Evolutionary conservation across 2,888 invertebrate genomes (phyloP).

Genomic region (Lacanobia wlatinum): DNA sequence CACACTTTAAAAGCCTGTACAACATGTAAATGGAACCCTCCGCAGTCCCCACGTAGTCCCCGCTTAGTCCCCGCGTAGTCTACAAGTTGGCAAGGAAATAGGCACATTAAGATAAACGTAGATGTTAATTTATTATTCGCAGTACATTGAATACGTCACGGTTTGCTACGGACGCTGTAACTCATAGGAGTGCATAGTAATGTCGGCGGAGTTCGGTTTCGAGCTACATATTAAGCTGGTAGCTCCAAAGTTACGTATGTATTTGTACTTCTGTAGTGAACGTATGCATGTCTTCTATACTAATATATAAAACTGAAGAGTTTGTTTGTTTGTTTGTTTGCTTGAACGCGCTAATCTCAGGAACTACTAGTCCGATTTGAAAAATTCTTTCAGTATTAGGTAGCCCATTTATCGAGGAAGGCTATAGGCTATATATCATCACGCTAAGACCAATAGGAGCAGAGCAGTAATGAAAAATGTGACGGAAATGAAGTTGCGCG

Average conservation of each 20-base stretch:
- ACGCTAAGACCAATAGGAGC: too few relatives aligned
- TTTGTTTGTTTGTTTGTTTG: too few relatives aligned
- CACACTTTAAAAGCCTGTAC: constrained; percentile 54
- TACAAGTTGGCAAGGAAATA: constrained; percentile 76
- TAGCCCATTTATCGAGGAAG: too few relatives aligned
- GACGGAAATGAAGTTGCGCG: too few relatives aligned
- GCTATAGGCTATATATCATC: too few relatives aligned
- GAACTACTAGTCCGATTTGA: too few relatives aligned
- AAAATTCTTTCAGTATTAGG: too few relatives aligned
- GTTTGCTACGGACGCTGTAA: constrained; percentile 70
- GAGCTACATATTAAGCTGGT: not conserved
- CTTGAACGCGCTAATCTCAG: too few relatives aligned
- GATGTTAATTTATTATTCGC: constrained; percentile 87
- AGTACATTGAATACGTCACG: constrained; percentile 81
- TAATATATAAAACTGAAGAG: too few relatives aligned
- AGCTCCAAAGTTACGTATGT: not conserved
- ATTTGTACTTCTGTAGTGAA: not conserved
- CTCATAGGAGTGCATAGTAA: constrained; percentile 78
- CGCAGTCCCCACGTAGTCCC: constrained; percentile 14
- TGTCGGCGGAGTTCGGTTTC: constrained; percentile 54
- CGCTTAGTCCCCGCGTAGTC: constrained; percentile 30
- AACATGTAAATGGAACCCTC: constrained; percentile 44
- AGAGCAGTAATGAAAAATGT: too few relatives aligned
- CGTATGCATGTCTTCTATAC: not conserved
- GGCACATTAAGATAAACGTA: constrained; percentile 83